phyloP scores from a whole-genome alignment of 1,140 invertebrate species.

The Drosophila dunni region DNA sequence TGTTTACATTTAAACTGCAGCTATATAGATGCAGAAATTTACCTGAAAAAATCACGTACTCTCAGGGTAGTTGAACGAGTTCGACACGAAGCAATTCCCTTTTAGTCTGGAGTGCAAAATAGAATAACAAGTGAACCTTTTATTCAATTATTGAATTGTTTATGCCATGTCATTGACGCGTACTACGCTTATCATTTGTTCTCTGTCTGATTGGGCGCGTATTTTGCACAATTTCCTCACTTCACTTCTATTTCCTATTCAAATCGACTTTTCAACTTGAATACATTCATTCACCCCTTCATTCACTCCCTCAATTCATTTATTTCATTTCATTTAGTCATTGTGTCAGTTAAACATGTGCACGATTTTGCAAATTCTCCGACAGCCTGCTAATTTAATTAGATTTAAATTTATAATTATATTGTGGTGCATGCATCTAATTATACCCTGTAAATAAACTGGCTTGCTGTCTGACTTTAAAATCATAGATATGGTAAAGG shows the following conservation, averaged over 20 bases:
- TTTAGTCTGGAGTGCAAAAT: too few species aligned
- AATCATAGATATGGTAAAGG: too few species aligned
- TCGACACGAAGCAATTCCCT: too few species aligned
- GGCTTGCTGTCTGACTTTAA: not conserved
- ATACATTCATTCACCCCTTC: conserved; percentile 20
- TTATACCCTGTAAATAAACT: conserved; percentile 32
- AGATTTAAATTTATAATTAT: conserved; percentile 78
- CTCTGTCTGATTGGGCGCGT: conserved; percentile 43
- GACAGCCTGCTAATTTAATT: conserved; percentile 74
- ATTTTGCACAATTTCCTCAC: not conserved
- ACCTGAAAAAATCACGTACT: too few species aligned
- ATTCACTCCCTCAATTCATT: conserved; percentile 20
- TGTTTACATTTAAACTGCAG: not conserved
- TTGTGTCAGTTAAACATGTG: conserved; percentile 35
- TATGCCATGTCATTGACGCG: conserved; percentile 58
- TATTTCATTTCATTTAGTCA: conserved; percentile 22
- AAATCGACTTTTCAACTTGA: conserved; percentile 2
- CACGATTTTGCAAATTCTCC: conserved; percentile 60
- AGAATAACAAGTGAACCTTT: conserved; percentile 11
- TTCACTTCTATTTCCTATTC: not conserved
- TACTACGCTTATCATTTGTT: conserved; percentile 26
- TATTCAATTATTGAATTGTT: conserved; percentile 68
- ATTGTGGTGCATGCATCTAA: conserved; percentile 41
- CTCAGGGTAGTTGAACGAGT: too few species aligned
- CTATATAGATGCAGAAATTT: too few species aligned